These are phyloP conservation scores for Luidia sarsii DNA, from an alignment of 53 echinoderm and acorn worm genomes.

Conservation along the genomic window DNA sequence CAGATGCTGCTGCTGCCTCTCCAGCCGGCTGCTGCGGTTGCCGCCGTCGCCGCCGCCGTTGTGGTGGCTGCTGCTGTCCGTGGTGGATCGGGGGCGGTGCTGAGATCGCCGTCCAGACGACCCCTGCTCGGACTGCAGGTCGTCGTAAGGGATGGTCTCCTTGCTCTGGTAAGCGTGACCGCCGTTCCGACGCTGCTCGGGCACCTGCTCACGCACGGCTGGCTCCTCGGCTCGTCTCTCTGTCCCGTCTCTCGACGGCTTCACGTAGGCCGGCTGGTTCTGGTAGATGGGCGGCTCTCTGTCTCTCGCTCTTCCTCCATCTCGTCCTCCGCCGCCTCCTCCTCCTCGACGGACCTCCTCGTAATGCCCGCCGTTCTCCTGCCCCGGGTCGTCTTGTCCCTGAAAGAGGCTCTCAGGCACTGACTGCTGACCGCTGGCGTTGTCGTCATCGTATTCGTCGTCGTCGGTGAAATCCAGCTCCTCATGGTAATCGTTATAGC, in stretches of 20 bases:
- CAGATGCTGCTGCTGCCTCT: conserved; percentile 35
- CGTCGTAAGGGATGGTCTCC: conserved; percentile 33
- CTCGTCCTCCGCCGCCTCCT: neutral
- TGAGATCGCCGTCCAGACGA: conserved; percentile 7
- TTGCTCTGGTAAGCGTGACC: conserved; percentile 26
- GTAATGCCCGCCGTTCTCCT: conserved; percentile 3
- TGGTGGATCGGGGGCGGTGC: conserved; percentile 3
- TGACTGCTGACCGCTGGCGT: conserved; percentile 47
- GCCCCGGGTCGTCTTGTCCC: neutral
- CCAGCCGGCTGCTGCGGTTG: conserved; percentile 39
- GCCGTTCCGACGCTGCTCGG: conserved; percentile 23
- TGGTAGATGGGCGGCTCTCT: conserved; percentile 8
- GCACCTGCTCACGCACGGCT: conserved; percentile 21
- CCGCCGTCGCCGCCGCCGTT: too few species aligned
- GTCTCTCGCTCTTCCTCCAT: neutral
- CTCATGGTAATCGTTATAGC: conserved; percentile 59
- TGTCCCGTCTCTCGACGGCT: conserved; percentile 2
- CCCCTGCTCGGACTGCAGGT: neutral
- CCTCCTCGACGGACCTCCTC: conserved; percentile 57
- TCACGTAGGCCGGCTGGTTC: conserved; percentile 10
- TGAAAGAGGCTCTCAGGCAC: conserved; percentile 35
- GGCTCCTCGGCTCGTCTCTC: conserved; percentile 31
- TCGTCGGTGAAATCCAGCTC: conserved; percentile 66
- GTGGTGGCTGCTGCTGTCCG: conserved; percentile 21
- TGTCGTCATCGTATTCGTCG: conserved; percentile 45